phyloP scores from a whole-genome alignment of 2,888 invertebrate species.

The Pyrgus malvae region DNA sequence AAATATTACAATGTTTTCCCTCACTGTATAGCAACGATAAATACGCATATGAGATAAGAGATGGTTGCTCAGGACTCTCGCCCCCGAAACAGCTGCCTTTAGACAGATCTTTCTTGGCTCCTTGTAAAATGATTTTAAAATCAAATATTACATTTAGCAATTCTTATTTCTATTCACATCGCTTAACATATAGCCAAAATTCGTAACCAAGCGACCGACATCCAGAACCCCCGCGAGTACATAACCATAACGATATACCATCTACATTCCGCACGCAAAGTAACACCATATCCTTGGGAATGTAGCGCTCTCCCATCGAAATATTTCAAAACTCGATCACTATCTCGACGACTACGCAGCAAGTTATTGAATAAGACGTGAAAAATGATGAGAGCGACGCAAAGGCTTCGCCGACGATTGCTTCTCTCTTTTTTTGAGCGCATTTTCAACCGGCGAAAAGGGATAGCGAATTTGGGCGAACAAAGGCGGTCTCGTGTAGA shows the following conservation, averaged over 20 bases:
- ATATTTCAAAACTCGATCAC: conserved; percentile 79
- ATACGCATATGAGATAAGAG: too few relatives aligned
- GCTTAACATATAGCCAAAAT: too few relatives aligned
- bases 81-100: too few relatives aligned
- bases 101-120: too few relatives aligned
- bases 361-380: conserved; percentile 81
- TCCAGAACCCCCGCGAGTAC: conserved; percentile 13
- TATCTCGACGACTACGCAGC: conserved; percentile 76
- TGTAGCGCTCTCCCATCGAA: conserved; percentile 71
- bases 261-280: conserved; percentile 76
- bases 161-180: too few relatives aligned
- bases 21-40: too few relatives aligned
- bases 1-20: too few relatives aligned
- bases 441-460: conserved; percentile 44
- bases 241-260: conserved; percentile 40
- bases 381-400: conserved; percentile 76
- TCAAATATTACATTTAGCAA: too few relatives aligned
- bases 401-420: conserved; percentile 70
- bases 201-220: conserved; percentile 6
- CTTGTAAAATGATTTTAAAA: too few relatives aligned
- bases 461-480: conserved; percentile 63
- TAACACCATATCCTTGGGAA: conserved; percentile 82
- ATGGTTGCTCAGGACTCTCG: too few relatives aligned
- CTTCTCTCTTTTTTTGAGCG: conserved; percentile 50
- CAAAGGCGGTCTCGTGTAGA: conserved; percentile 57